These are phyloP conservation scores for Speoplatyrhinus poulsoni DNA, from an alignment of 2,113 vertebrate species.

Conservation along the genomic window DNA sequence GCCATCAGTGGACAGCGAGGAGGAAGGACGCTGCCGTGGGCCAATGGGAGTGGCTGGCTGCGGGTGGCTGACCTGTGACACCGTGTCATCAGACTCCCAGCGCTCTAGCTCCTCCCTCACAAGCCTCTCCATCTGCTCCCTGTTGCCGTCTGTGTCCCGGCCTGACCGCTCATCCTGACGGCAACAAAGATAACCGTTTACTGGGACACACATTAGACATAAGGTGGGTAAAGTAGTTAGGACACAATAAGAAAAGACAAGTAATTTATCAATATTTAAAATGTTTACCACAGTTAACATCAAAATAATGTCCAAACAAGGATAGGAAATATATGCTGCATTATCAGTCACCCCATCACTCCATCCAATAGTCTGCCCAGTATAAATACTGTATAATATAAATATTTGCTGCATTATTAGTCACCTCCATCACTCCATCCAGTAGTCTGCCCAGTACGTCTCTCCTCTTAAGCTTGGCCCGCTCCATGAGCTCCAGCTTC, in stretches of 20 bases:
- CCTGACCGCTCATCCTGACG: conserved; percentile 88
- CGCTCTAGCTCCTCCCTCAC: conserved; percentile 92
- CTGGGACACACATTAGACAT: too few relatives aligned
- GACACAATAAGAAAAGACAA: too few relatives aligned
- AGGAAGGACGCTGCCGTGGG: conserved; percentile 78
- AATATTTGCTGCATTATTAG: neutral
- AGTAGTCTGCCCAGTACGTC: conserved; percentile 90
- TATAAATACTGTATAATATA: conserved; percentile 36
- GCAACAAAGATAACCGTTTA: neutral
- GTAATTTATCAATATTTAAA: too few relatives aligned
- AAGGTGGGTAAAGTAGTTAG: too few relatives aligned
- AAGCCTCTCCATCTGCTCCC: conserved; percentile 91
- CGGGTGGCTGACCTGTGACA: conserved; percentile 85
- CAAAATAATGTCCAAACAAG: neutral
- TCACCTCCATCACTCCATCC: conserved; percentile 91
- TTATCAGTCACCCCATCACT: too few relatives aligned
- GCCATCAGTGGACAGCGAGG: conserved; percentile 87
- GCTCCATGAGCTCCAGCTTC: conserved; percentile 95
- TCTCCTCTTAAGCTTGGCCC: conserved; percentile 89
- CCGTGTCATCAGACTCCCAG: conserved; percentile 89
- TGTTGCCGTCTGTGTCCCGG: conserved; percentile 83
- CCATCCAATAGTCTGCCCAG: conserved; percentile 77
- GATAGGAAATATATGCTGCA: neutral
- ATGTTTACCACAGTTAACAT: neutral
- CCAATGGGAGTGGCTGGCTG: conserved; percentile 76